Evolutionary conservation across 2,113 vertebrate genomes (phyloP).

Genomic region (Stercorarius parasiticus): DNA sequence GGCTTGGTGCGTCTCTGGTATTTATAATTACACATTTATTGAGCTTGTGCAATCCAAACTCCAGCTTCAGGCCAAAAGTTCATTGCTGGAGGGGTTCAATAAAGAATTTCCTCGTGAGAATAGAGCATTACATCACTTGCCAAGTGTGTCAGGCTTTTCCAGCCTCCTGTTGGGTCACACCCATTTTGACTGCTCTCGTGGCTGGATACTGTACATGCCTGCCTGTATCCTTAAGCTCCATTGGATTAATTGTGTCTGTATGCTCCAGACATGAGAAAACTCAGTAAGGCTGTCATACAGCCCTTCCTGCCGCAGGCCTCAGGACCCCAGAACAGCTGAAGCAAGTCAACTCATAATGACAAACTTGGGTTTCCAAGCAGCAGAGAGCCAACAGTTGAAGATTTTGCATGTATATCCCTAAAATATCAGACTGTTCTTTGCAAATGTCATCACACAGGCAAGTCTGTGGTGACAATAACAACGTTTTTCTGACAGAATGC

Average conservation of each 20-base stretch:
- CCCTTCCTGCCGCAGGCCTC: not conserved
- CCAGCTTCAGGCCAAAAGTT: conserved; percentile 65
- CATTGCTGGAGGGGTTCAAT: conserved; percentile 56
- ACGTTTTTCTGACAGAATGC: not conserved
- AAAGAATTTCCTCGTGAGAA: conserved; percentile 59
- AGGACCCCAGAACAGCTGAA: not conserved
- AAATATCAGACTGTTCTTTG: not conserved
- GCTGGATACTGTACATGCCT: not conserved
- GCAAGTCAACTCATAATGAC: not conserved
- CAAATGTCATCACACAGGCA: not conserved
- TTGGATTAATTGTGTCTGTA: not conserved
- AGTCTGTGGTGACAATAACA: not conserved
- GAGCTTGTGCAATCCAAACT: conserved; percentile 57
- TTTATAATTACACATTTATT: conserved; percentile 64
- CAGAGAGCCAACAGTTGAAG: not conserved
- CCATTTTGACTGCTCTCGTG: not conserved
- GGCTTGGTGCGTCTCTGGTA: conserved; percentile 24
- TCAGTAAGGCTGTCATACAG: not conserved
- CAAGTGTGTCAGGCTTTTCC: conserved; percentile 60
- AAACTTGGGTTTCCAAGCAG: not conserved
- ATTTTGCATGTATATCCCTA: not conserved
- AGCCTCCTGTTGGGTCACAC: conserved; percentile 29
- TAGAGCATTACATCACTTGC: conserved; percentile 51
- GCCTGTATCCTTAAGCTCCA: not conserved
- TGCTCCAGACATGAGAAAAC: not conserved